A percentile compares a stretch with the other conserved stretches of the same genome.
phyloP scores from a whole-genome alignment of 2,113 vertebrate species.

The Arothron firmamentum region DNA sequence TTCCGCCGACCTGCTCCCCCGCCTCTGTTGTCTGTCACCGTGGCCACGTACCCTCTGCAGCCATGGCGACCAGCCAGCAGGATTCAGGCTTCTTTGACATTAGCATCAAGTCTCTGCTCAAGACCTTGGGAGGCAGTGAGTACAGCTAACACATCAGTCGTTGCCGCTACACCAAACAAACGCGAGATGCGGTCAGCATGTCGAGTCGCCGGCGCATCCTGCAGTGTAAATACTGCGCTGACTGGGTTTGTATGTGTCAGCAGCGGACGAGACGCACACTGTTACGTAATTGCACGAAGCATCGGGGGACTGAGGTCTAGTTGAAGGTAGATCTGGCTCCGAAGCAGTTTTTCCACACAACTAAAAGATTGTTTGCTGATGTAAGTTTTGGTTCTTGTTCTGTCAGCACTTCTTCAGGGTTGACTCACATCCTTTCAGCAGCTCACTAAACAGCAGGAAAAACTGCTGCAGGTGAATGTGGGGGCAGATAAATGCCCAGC shows the following conservation, averaged over 20 bases:
- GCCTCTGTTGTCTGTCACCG: constrained; percentile 65
- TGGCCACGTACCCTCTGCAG: constrained; percentile 71
- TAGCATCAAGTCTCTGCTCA: constrained; percentile 77
- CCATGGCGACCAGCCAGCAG: constrained; percentile 78
- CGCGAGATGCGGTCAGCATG: not conserved
- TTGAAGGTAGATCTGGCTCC: constrained; percentile 8
- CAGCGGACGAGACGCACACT: constrained; percentile 4
- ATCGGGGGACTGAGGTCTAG: constrained; percentile 6
- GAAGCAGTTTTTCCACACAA: too few species aligned
- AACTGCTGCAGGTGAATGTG: too few species aligned
- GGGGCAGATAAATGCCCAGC: too few species aligned
- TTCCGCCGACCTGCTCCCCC: constrained; percentile 60
- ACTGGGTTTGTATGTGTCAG: constrained; percentile 8
- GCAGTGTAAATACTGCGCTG: constrained; percentile 8
- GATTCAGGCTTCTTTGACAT: constrained; percentile 79
- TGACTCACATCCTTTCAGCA: too few species aligned
- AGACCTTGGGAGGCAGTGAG: constrained; percentile 78
- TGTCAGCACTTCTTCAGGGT: too few species aligned
- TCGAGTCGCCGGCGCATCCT: not conserved
- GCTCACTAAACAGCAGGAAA: too few species aligned
- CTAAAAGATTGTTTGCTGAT: not conserved
- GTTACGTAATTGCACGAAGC: not conserved
- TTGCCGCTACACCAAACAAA: constrained; percentile 19
- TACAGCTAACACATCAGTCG: constrained; percentile 47
- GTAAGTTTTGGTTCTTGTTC: constrained; percentile 6